Percentiles rank a stretch among this genome's conserved stretches.
Evolutionary conservation across 2,888 invertebrate genomes (phyloP).

Genomic region (Serripes groenlandicus): DNA sequence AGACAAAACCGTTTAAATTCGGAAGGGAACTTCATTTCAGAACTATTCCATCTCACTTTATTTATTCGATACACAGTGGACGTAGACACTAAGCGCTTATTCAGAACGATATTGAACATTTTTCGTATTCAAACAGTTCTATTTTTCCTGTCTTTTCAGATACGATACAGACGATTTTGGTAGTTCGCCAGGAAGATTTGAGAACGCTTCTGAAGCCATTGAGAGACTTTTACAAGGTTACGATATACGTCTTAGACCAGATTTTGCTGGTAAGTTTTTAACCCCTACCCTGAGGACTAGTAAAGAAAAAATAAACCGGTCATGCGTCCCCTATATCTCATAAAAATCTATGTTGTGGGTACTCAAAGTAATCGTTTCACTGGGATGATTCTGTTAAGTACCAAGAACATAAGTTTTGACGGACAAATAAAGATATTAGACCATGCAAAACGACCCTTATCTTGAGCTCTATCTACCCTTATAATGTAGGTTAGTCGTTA

Average conservation of each 20-base stretch:
- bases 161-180: slow-evolving; percentile 18
- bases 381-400: too few species aligned
- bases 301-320: too few species aligned
- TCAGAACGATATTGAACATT: background rate
- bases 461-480: too few species aligned
- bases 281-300: too few species aligned
- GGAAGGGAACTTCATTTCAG: background rate
- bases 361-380: too few species aligned
- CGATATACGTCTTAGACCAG: slow-evolving; percentile 83
- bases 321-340: too few species aligned
- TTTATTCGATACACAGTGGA: background rate
- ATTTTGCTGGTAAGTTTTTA: slow-evolving; percentile 83
- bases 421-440: too few species aligned
- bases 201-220: slow-evolving; percentile 80
- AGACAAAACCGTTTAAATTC: background rate
- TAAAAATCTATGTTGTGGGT: too few species aligned
- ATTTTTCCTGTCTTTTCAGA: slow-evolving; percentile 8
- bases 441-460: too few species aligned
- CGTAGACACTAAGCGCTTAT: background rate
- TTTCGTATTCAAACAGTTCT: background rate
- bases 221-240: slow-evolving; percentile 80
- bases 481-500: too few species aligned
- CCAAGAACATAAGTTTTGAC: too few species aligned
- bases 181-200: slow-evolving; percentile 37
- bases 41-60: background rate